These are phyloP conservation scores for Nomada flava DNA, from an alignment of 2,888 invertebrate species.

Conservation along the genomic window DNA sequence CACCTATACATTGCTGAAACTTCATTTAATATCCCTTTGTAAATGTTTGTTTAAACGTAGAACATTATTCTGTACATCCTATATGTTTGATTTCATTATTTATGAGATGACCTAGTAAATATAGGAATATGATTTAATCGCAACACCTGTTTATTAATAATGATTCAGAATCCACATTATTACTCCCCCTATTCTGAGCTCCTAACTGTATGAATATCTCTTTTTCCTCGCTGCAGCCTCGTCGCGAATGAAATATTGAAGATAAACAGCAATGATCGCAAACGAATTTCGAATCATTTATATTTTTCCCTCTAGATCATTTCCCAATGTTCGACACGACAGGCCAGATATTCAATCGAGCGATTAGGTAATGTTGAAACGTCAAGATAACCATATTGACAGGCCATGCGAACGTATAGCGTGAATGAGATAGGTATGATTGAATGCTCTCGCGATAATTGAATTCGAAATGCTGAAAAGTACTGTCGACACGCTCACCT, in stretches of 20 bases:
- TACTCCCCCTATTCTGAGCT: no score
- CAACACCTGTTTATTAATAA: no score
- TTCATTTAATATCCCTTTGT: no score
- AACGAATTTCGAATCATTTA: neutral
- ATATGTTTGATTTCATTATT: no score
- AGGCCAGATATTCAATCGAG: slow-evolving; percentile 8
- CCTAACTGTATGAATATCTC: no score
- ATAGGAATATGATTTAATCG: no score
- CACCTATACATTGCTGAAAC: no score
- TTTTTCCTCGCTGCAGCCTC: no score
- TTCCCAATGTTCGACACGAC: neutral
- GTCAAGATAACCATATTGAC: slow-evolving; percentile 28
- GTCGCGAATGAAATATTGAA: neutral
- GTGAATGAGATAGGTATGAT: slow-evolving; percentile 13
- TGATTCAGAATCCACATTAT: no score
- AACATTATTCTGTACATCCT: no score
- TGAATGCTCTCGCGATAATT: slow-evolving; percentile 19
- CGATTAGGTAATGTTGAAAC: slow-evolving; percentile 16
- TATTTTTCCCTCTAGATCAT: neutral
- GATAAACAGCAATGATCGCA: neutral
- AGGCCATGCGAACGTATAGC: neutral
- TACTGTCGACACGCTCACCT: slow-evolving; percentile 18
- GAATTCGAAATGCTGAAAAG: slow-evolving; percentile 27
- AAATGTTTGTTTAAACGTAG: no score
- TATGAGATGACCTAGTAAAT: no score